Conservation (phyloP, 2,113 vertebrate species). For the Nematolebias whitei region DNA sequence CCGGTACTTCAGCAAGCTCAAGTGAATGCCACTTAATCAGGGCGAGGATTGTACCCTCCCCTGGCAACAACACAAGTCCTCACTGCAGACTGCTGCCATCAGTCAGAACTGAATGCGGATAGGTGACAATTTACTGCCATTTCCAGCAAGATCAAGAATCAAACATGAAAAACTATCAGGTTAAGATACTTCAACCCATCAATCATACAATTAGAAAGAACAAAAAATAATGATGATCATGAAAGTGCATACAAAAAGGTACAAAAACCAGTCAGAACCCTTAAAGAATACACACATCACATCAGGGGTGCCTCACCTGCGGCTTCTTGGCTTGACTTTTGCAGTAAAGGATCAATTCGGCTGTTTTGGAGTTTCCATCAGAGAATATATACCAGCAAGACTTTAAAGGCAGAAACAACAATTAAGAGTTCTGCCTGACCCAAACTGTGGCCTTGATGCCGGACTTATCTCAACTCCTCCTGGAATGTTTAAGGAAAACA, state of each 20-base stretch:
- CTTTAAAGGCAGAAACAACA: too few relatives aligned
- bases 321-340: too few relatives aligned
- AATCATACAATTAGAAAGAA: slow-evolving; percentile 64
- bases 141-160: slow-evolving; percentile 37
- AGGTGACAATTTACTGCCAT: slow-evolving; percentile 67
- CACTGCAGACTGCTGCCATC: slow-evolving; percentile 52
- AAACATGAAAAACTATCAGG: slow-evolving; percentile 57
- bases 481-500: too few relatives aligned
- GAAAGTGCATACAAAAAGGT: slow-evolving; percentile 28
- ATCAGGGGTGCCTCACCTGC: too few relatives aligned
- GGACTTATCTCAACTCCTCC: too few relatives aligned
- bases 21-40: slow-evolving; percentile 73
- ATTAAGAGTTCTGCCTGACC: too few relatives aligned
- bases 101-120: slow-evolving; percentile 66
- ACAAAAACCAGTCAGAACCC: too few relatives aligned
- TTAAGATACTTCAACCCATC: slow-evolving; percentile 42
- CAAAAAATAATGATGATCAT: slow-evolving; percentile 60
- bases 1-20: slow-evolving; percentile 37
- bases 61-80: slow-evolving; percentile 53
- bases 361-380: too few relatives aligned
- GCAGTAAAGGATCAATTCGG: too few relatives aligned
- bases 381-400: too few relatives aligned
- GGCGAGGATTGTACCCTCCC: slow-evolving; percentile 67
- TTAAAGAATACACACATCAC: too few relatives aligned
- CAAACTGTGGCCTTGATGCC: too few relatives aligned